Percentiles rank a stretch among this genome's conserved stretches.
phyloP scores from a whole-genome alignment of 2,888 invertebrate genomes.

The Nephrotoma guestfalica region DNA sequence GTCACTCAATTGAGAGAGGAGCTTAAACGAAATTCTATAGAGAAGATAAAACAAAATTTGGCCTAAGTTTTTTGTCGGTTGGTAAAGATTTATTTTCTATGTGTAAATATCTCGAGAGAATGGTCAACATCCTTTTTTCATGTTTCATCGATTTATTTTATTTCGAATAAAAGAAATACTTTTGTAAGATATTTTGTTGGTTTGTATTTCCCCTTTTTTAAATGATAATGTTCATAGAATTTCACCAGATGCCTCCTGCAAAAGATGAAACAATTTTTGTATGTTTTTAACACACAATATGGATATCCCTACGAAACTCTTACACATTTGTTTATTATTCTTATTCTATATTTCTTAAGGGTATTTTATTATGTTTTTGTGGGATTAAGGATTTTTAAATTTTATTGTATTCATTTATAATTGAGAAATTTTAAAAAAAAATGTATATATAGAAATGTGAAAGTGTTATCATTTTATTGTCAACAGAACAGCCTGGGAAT shows the following conservation, averaged over 20 bases:
- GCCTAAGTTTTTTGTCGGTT: background rate
- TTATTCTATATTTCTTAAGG: background rate
- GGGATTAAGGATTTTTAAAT: background rate
- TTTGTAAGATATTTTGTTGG: background rate
- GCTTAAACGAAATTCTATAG: background rate
- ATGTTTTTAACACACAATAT: background rate
- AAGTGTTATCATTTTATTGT: background rate
- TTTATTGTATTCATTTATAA: background rate
- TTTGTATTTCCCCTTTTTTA: background rate
- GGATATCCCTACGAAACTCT: background rate
- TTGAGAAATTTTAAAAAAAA: background rate
- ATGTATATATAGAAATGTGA: background rate
- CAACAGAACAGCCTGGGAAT: background rate
- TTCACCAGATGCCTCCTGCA: background rate
- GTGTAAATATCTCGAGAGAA: background rate
- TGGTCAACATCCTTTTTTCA: background rate
- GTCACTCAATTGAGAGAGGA: background rate
- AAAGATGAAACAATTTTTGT: background rate
- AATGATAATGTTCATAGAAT: background rate
- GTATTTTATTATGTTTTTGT: background rate
- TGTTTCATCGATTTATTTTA: background rate
- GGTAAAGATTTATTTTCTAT: background rate
- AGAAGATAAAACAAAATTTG: background rate
- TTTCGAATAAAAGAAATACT: background rate
- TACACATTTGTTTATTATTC: background rate